Base-by-base conservation (phyloP, 2,797 vertebrate species). In the Ispidina lecontei region DNA sequence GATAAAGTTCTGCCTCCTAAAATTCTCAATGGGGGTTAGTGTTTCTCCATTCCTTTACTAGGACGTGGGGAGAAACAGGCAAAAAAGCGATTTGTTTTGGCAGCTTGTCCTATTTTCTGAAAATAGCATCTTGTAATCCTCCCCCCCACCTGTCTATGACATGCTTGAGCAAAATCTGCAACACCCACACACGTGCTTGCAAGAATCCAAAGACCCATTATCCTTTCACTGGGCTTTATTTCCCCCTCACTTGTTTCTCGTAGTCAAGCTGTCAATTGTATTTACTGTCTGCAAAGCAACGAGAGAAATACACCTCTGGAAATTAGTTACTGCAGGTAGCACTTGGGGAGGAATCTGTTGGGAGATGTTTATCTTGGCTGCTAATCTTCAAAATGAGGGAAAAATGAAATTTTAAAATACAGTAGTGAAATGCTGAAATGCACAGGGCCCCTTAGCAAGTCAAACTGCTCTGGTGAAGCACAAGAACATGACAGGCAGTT, bases 71-170 rank as follows among this genome's bases (percentile, higher is more conserved):
- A 67, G 76, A 76, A 94, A 67, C 35, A 68, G 58, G 44, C 10
- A 83, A 87, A 41, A 83, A 51, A 51, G 5, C 8, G 7, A 17
- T 60, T 26, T 80, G 31, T 86, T 95, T 92, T 93, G 80, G 68
- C 87, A 93, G 51, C 62, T 63, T 93, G 88, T 93, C 93, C 94
- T 94, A 87, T 77, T 96, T 96, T 93, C 93, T 90, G 86, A 84
- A 95, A 96, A 96, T 71, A 95, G 72, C 51, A 95, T 71, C 95
- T 85, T 89, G 87, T 77, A 93, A 93, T 77, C 80, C 88, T 81
- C 71, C 73, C 85, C 76, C 70, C 43, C 67, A 67, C 85, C 44
- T 6, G 9, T 86, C 88, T 86, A 79, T 4, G 21, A 89, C 60
- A 75, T 60, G 67, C 80, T 87, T 15, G 74, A 93, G 67, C 75